phyloP scores from a whole-genome alignment of 2,888 invertebrate genomes.

The Drosophila birchii region DNA sequence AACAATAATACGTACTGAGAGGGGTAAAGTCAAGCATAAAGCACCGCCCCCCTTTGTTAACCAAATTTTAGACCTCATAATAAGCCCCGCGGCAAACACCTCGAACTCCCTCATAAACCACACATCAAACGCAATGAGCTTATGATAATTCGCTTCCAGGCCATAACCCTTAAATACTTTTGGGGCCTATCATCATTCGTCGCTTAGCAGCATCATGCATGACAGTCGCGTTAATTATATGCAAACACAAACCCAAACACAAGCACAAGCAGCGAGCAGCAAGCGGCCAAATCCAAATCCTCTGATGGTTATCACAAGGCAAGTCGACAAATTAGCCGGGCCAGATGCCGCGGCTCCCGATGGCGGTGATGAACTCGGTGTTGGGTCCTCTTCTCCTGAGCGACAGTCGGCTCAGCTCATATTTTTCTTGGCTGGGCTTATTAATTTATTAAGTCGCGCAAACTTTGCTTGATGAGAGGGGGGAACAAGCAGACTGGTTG shows the following conservation, averaged over 20 bases:
- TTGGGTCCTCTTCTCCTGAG: constrained; percentile 3
- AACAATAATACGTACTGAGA: neutral
- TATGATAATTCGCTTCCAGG: constrained; percentile 32
- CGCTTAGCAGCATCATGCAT: constrained; percentile 47
- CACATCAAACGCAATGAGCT: constrained; percentile 36
- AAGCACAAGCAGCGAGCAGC: constrained; percentile 1
- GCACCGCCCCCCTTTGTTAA: neutral
- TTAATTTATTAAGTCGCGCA: constrained; percentile 54
- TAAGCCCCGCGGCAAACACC: constrained; percentile 29
- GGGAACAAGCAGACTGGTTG: constrained; percentile 4
- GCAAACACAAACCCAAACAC: constrained; percentile 60
- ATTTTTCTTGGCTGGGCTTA: constrained; percentile 52
- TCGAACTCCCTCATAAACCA: constrained; percentile 24
- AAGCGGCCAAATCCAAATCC: constrained; percentile 42
- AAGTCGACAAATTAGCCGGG: constrained; percentile 66
- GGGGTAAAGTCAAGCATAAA: neutral
- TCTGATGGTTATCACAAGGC: constrained; percentile 47
- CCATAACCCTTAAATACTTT: constrained; percentile 29
- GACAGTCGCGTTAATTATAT: constrained; percentile 66
- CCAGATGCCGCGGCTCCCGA: constrained; percentile 39
- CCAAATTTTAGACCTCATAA: neutral
- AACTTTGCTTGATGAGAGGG: constrained; percentile 30
- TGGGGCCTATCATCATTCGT: constrained; percentile 37
- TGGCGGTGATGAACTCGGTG: constrained; percentile 33
- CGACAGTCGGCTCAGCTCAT: constrained; percentile 34